A percentile compares a stretch with the other conserved stretches of the same genome.
These are phyloP conservation scores for Danio aesculapii DNA, from an alignment of 2,797 vertebrate species.

Conservation along the genomic window DNA sequence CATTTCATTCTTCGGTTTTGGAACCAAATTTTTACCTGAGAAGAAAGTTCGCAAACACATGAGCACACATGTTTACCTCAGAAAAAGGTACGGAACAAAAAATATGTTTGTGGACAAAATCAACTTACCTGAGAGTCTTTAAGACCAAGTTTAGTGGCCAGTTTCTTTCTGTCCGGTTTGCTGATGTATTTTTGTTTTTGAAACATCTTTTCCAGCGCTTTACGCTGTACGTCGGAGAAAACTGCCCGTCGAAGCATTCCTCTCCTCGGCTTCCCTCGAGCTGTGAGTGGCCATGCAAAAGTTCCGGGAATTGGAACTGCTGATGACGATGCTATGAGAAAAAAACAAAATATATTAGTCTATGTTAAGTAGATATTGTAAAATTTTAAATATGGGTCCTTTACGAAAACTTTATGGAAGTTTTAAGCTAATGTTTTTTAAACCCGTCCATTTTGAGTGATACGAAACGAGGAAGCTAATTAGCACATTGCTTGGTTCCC, in stretches of 20 bases:
- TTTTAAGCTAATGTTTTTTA: conserved; percentile 54
- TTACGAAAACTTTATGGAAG: conserved; percentile 16
- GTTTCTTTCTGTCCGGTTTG: conserved; percentile 95
- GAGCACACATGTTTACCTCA: background rate
- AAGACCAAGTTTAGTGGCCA: conserved; percentile 91
- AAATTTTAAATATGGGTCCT: conserved; percentile 36
- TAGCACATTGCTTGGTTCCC: conserved; percentile 86
- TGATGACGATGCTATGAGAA: conserved; percentile 78
- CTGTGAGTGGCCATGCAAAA: conserved; percentile 93
- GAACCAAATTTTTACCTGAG: conserved; percentile 99
- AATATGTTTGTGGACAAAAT: background rate
- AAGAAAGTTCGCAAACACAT: conserved; percentile 5
- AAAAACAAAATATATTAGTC: background rate
- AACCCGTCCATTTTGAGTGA: conserved; percentile 76
- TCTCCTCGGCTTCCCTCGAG: conserved; percentile 91
- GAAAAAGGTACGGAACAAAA: background rate
- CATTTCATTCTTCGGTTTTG: conserved; percentile 99
- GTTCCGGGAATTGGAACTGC: conserved; percentile 94
- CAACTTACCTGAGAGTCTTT: conserved; percentile 93
- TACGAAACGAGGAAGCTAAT: conserved; percentile 86
- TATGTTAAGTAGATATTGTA: background rate
- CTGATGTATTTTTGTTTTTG: conserved; percentile 99
- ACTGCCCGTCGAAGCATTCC: conserved; percentile 96
- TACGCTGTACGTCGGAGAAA: conserved; percentile 97
- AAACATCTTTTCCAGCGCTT: conserved; percentile 96